These are phyloP conservation scores for Noctua janthina DNA, from an alignment of 2,888 invertebrate species.

Conservation along the genomic window DNA sequence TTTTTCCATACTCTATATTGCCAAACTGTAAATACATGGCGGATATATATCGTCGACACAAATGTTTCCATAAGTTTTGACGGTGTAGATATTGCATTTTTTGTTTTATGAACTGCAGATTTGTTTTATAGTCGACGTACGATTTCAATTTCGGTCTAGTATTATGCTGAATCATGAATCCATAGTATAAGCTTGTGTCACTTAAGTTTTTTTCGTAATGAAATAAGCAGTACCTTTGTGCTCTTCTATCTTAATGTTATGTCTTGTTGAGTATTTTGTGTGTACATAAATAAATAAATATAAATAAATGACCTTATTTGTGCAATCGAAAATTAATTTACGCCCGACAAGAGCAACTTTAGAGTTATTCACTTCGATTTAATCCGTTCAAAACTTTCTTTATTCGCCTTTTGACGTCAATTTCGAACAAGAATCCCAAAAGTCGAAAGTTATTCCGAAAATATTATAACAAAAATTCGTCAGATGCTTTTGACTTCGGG, in stretches of 20 bases:
- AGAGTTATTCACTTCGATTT: conserved; percentile 23
- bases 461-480: conserved; percentile 67
- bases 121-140: not conserved
- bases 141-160: not conserved
- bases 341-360: not conserved
- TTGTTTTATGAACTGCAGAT: not conserved
- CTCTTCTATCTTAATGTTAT: too few relatives aligned
- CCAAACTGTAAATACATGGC: not conserved
- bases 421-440: conserved; percentile 35
- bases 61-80: not conserved
- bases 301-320: not conserved
- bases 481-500: conserved; percentile 70
- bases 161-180: not conserved
- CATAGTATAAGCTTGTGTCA: not conserved
- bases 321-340: not conserved
- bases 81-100: not conserved
- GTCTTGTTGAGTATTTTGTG: too few relatives aligned
- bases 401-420: conserved; percentile 35
- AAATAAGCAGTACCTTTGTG: too few relatives aligned
- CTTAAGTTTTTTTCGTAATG: not conserved
- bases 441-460: conserved; percentile 54
- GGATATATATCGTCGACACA: not conserved
- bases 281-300: too few relatives aligned
- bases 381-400: conserved; percentile 35
- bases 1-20: not conserved